phyloP scores from a whole-genome alignment of 2,888 invertebrate species.

The Sericinus montela region DNA sequence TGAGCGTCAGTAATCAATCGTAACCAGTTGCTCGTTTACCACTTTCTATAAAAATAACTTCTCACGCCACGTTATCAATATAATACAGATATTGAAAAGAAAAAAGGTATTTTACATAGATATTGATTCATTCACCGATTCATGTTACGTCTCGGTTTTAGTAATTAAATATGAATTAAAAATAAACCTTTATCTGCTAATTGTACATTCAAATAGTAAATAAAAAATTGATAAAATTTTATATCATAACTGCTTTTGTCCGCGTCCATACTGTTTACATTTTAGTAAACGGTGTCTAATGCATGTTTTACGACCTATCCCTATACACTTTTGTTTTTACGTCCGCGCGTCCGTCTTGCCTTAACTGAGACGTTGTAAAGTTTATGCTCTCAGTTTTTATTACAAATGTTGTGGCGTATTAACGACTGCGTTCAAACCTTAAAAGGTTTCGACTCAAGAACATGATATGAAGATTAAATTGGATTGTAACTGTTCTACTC shows the following conservation, averaged over 20 bases:
- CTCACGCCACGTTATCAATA: too few relatives aligned
- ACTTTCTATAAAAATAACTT: too few relatives aligned
- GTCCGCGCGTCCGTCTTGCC: conserved; percentile 28
- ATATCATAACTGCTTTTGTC: background rate
- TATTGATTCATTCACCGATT: too few relatives aligned
- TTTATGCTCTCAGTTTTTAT: conserved; percentile 35
- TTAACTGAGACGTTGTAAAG: conserved; percentile 33
- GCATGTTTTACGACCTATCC: conserved; percentile 42
- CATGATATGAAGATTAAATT: conserved; percentile 6
- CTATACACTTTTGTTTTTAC: conserved; percentile 41
- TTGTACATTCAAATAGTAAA: too few relatives aligned
- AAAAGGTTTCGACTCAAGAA: conserved; percentile 18
- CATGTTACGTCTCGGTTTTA: too few relatives aligned
- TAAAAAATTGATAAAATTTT: too few relatives aligned
- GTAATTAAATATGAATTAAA: too few relatives aligned
- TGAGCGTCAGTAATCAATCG: too few relatives aligned
- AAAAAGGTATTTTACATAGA: too few relatives aligned
- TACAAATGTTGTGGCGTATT: conserved; percentile 18
- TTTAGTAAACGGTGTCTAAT: conserved; percentile 38
- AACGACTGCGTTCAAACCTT: conserved; percentile 17
- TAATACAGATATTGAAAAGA: too few relatives aligned
- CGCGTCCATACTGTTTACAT: conserved; percentile 32
- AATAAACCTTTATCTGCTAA: too few relatives aligned
- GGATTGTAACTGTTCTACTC: conserved; percentile 8
- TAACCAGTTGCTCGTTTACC: too few relatives aligned